Base-by-base conservation (phyloP, 2,888 invertebrate genomes). In the Meganola albula region DNA sequence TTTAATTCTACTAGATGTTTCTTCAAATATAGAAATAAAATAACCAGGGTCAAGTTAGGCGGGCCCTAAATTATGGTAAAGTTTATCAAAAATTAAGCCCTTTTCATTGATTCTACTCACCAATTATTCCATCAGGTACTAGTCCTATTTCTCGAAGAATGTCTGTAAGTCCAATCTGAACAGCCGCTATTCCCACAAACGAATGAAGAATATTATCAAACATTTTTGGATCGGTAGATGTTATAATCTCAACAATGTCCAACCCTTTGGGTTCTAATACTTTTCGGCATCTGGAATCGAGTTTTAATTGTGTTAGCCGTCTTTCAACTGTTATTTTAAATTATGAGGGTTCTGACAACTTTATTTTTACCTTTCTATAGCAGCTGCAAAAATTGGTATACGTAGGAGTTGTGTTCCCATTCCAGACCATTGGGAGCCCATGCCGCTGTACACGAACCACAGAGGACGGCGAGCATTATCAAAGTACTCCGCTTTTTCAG, bases 71-170 rank as follows among this genome's bases (percentile, higher is more conserved):
- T n/a, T n/a, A n/a, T n/a, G n/a, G n/a, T n/a, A n/a, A n/a, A n/a
- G n/a, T n/a, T n/a, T n/a, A n/a, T n/a, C n/a, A n/a, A n/a, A n/a
- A n/a, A n/a, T n/a, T n/a, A n/a, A n/a, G n/a, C n/a, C 16, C 6
- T 5, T 16, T 16, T 5, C 6, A 16, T 16, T 16, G 4, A 6
- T 16, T 16, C 16, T 16, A 4, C 62, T 91, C 90, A 55, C 93
- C 95, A 48, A 95, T 90, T 34, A 94, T 91, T 22, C 91, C 92
- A 64, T 94, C 93, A 0, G 94, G 92, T 12, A 80, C 71, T 11
- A 95, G 74, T n/a, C 90, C 91, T 1, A 90, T 56, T 2, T 71
- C 74, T 8, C 58, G 64, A 2, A 90, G 60, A 1, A 80, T 44
- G 22, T 82, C 82, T 8, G 82, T 80, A 40, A 80, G 60, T 4